Conservation (phyloP, 2,888 invertebrate genomes). For the Antheraea yamamai region DNA sequence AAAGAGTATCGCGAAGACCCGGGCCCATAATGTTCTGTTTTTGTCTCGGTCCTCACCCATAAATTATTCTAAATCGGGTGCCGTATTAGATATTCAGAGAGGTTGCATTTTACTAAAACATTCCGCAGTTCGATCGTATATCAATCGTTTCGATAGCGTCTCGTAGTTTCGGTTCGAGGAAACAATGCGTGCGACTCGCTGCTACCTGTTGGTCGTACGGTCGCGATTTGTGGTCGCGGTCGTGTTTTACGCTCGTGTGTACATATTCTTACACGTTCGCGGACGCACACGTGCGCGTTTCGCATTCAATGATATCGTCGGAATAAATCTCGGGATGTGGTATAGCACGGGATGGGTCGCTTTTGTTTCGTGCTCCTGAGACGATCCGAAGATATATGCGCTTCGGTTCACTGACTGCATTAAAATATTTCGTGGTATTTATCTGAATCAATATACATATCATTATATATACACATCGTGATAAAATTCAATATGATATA, state of each 20-base stretch:
- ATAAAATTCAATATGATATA: neutral
- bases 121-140: slow-evolving; percentile 72
- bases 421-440: slow-evolving; percentile 43
- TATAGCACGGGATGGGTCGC: slow-evolving; percentile 63
- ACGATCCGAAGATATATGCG: slow-evolving; percentile 39
- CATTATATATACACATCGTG: neutral
- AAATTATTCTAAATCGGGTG: slow-evolving; percentile 78
- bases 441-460: slow-evolving; percentile 29
- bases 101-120: slow-evolving; percentile 75
- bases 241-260: neutral
- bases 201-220: slow-evolving; percentile 67
- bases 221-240: slow-evolving; percentile 59
- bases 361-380: slow-evolving; percentile 54
- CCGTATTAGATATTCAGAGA: slow-evolving; percentile 80
- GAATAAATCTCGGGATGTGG: slow-evolving; percentile 62
- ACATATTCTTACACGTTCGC: neutral
- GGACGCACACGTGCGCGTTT: slow-evolving; percentile 25
- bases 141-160: slow-evolving; percentile 76
- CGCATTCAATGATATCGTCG: slow-evolving; percentile 56
- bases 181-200: slow-evolving; percentile 75
- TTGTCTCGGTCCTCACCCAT: slow-evolving; percentile 70
- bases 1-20: slow-evolving; percentile 55
- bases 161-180: slow-evolving; percentile 68
- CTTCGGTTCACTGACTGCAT: slow-evolving; percentile 38
- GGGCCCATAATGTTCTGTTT: slow-evolving; percentile 75